Conservation (phyloP, 30 jellyfish, hydroid and myxozoan genomes). For the Sanderia malayensis region DNA sequence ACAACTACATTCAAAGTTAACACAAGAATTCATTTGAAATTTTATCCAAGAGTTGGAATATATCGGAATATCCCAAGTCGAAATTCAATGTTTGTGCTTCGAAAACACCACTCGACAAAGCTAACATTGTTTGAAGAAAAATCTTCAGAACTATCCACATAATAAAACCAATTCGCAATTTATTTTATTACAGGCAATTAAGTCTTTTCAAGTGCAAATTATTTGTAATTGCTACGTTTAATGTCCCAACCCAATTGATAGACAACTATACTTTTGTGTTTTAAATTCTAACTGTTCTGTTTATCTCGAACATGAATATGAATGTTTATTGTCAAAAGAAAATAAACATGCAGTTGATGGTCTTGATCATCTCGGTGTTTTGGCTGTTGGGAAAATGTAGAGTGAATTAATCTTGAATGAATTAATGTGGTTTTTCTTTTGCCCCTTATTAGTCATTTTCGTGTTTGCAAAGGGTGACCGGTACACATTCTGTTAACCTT, state of each 20-base stretch:
- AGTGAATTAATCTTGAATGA: too few relatives aligned
- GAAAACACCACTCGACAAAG: not conserved
- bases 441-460: not conserved
- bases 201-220: slow-evolving; percentile 49
- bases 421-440: not conserved
- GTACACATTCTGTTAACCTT: slow-evolving; percentile 49
- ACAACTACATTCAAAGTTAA: not conserved
- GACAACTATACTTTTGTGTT: not conserved
- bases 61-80: too few relatives aligned
- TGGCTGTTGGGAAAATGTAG: too few relatives aligned
- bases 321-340: not conserved
- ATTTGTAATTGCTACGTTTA: slow-evolving; percentile 34
- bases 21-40: not conserved
- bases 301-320: not conserved
- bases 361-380: too few relatives aligned
- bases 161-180: slow-evolving; percentile 2
- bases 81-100: not conserved
- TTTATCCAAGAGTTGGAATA: not conserved
- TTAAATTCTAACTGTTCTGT: slow-evolving; percentile 4
- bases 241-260: not conserved
- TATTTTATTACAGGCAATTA: slow-evolving; percentile 53
- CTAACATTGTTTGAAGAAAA: too few relatives aligned
- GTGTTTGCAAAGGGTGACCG: slow-evolving; percentile 41
- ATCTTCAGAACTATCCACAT: not conserved
- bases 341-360: too few relatives aligned